These are phyloP conservation scores for Alloplasta piceator DNA, from an alignment of 2,888 invertebrate genomes.

Conservation along the genomic window DNA sequence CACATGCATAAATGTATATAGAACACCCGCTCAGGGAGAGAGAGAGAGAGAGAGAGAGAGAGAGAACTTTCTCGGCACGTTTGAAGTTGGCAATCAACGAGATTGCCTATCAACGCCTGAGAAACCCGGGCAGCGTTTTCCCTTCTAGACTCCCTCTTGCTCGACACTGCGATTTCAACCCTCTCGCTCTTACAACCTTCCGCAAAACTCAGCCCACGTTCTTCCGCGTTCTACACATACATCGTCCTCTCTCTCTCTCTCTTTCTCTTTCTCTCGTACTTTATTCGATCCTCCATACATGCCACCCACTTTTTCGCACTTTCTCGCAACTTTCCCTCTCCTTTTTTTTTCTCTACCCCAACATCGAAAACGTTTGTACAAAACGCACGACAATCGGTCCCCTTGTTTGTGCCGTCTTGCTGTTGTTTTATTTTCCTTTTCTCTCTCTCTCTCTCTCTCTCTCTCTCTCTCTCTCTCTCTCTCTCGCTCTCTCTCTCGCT, in stretches of 20 bases:
- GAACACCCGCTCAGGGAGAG: neutral
- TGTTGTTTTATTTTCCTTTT: conserved; percentile 51
- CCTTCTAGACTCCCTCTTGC: conserved; percentile 56
- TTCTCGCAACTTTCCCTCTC: conserved; percentile 44
- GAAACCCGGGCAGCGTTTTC: conserved; percentile 70
- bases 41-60: neutral
- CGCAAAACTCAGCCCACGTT: conserved; percentile 13
- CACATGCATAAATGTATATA: neutral
- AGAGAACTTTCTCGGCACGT: conserved; percentile 76
- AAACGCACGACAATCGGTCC: conserved; percentile 72
- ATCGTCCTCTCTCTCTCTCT: conserved; percentile 53
- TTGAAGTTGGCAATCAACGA: conserved; percentile 83
- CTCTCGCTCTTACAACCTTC: conserved; percentile 45
- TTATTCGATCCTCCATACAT: conserved; percentile 36
- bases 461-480: no score
- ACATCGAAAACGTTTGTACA: conserved; percentile 70
- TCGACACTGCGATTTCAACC: conserved; percentile 21
- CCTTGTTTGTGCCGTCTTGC: conserved; percentile 63
- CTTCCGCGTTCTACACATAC: conserved; percentile 40
- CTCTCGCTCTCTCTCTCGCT: conserved; percentile 15
- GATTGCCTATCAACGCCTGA: conserved; percentile 82
- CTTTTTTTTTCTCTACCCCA: conserved; percentile 40
- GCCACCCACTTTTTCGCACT: conserved; percentile 61
- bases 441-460: conserved; percentile 19
- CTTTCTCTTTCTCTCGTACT: conserved; percentile 36